Conservation (phyloP, 2,113 vertebrate genomes). For the Lepus americanus region DNA sequence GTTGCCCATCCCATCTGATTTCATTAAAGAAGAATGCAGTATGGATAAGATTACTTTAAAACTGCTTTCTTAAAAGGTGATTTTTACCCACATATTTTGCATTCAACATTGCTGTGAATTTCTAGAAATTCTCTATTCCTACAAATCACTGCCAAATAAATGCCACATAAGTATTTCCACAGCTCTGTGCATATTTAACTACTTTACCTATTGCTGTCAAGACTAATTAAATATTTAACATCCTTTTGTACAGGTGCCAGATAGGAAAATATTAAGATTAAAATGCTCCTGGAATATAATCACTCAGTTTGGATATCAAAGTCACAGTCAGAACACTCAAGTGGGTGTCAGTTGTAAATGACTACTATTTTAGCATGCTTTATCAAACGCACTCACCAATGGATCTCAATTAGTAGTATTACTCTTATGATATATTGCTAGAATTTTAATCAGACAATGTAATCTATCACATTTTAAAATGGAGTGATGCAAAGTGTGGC, state of each 20-base stretch:
- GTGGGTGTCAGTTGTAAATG: neutral
- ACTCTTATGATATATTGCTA: neutral
- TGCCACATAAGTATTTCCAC: conserved; percentile 1
- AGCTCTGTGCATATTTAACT: neutral
- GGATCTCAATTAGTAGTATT: neutral
- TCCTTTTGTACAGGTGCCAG: neutral
- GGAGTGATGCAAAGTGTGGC: neutral
- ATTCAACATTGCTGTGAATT: neutral
- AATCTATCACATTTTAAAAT: neutral
- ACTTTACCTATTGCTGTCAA: neutral
- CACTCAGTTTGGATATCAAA: conserved; percentile 23
- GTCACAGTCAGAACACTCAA: neutral
- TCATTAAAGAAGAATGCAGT: neutral
- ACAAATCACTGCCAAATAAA: conserved; percentile 40
- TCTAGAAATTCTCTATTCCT: neutral
- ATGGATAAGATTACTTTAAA: neutral
- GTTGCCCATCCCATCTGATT: neutral
- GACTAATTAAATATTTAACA: conserved; percentile 52
- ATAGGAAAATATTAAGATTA: conserved; percentile 35
- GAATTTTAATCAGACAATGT: neutral
- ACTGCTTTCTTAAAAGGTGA: neutral
- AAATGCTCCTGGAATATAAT: neutral
- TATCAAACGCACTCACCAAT: conserved; percentile 4
- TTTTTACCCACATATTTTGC: neutral
- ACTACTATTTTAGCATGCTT: neutral